Base-by-base conservation (phyloP, 1,140 invertebrate species). In the Drosophila watanabei region DNA sequence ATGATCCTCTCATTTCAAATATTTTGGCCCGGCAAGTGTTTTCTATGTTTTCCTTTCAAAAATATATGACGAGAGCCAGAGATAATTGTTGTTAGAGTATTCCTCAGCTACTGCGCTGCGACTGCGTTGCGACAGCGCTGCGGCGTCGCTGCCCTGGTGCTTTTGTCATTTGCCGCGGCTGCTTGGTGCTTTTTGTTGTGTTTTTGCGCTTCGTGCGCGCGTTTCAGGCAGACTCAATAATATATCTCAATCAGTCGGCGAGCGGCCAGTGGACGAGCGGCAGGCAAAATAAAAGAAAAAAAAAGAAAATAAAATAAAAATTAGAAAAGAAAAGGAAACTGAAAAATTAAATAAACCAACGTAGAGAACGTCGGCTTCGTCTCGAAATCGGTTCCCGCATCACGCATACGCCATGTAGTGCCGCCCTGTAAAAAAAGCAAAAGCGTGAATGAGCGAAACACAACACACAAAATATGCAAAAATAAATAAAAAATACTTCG, bases 231-330 rank as follows among this genome's bases (percentile, higher is more conserved):
- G 46, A 54, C 68, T 79, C 76, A 63, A 78, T 80, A 82, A 78
- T 80, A 82, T 82, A 85, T 87, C 80, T 81, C 80, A 91, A 90
- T 91, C 82, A 81, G 83, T 79, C 83, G 65, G 72, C 61, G 68
- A 77, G 75, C 72, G 63, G 68, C 68, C 68, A 51, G 79, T 63
- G 52, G 78, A 61, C 58, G 62, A 63, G 56, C 56, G 54, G 76
- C 60, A 62, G 79, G 77, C 79, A 43, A 16, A 43, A 61, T 24
- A 24, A 73, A 30, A 18, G 18, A 2, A 49, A 64, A n/a, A n/a
- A n/a, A 54, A 30, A 65, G 11, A 28, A 14, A 54, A 14, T 1
- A 24, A 37, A 10, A 28, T 5, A 51, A 73, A 73, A 39, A n/a
- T 4, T 43, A 24, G 14, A 28, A 18, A 68, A 32, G 16, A 14